Base-by-base conservation (phyloP, 2,113 vertebrate species). In the Cyprinodon tularosa region DNA sequence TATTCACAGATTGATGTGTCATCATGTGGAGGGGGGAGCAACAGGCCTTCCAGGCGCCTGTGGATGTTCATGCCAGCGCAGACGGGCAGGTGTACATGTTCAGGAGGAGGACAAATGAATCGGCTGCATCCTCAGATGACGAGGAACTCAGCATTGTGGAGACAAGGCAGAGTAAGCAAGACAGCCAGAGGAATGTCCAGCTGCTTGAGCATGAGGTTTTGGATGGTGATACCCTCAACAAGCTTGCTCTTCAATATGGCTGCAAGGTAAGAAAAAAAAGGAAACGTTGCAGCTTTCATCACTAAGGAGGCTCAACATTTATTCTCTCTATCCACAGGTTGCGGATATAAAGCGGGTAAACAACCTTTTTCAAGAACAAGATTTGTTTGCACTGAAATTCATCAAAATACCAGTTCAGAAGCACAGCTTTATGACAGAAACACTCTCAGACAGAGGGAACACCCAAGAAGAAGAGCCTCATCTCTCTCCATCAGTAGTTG, bases 341-440 rank as follows among this genome's bases (percentile, higher is more conserved):
- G 95, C 97, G 0, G 97, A 98, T 75, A 95, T 99, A 89, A 99
- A 99, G 87, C 94, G 94, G 3, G 93, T 95, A 57, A 99, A 99
- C 94, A 98, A 96, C 91, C 95, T 99, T 22, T 95, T 99, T 70
- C 91, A 94, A 71, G 98, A 98, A 72, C 97, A 99, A 91, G 98
- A 99, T 89, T 80, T 99, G 37, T 98, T 96, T 6, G 97, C 96
- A 1, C 88, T 99, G 60, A 97, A 97, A 88, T 96, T 91, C 1
- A 95, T 98, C 80, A 98, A 96, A 93, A 98, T 99, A 90, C 98
- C 98, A 0, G 95, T 98, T 84, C 96, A 93, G 90, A 93, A 91
- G 57, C 95, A 97, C 5, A 92, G 97, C 50, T 80, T 98, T 70
- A 84, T 99, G 62, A 97, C 94, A 0, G 97, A 99, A 91, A 74